These are phyloP conservation scores for Typhlomys cinereus DNA, from an alignment of 2,113 vertebrate species.

Conservation along the genomic window DNA sequence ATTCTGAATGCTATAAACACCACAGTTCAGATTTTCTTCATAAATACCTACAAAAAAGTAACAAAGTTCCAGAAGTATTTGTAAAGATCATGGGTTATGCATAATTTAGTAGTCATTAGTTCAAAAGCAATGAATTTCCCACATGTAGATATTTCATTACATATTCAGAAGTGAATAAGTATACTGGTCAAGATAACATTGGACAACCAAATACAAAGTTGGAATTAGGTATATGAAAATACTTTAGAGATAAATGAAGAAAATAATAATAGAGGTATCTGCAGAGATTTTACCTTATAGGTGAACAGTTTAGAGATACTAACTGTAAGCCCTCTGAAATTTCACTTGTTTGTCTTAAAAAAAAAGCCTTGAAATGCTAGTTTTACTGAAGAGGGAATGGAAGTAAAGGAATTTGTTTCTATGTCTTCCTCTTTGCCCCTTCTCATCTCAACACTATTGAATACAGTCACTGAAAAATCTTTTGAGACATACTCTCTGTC, in stretches of 20 bases:
- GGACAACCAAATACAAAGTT: not conserved
- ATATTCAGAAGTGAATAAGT: not conserved
- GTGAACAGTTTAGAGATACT: not conserved
- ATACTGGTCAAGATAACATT: not conserved
- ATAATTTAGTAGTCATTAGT: not conserved
- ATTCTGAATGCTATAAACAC: not conserved
- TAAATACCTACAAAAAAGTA: constrained; percentile 10
- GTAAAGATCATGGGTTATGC: not conserved
- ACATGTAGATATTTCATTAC: not conserved
- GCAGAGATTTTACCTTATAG: not conserved
- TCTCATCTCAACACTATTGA: not conserved
- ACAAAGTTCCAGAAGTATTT: not conserved
- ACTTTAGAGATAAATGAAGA: not conserved
- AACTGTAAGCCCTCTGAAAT: accelerated
- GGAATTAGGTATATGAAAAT: not conserved
- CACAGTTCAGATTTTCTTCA: not conserved
- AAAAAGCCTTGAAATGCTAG: not conserved
- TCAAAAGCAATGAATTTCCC: not conserved
- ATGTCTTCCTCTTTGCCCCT: not conserved
- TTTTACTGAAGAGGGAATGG: not conserved
- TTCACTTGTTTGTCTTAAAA: not conserved
- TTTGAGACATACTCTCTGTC: not conserved
- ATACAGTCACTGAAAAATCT: not conserved
- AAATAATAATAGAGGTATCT: not conserved
- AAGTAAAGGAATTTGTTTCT: not conserved